Evolutionary conservation across 2,113 vertebrate species (phyloP).

Genomic region (Myotis lucifugus): DNA sequence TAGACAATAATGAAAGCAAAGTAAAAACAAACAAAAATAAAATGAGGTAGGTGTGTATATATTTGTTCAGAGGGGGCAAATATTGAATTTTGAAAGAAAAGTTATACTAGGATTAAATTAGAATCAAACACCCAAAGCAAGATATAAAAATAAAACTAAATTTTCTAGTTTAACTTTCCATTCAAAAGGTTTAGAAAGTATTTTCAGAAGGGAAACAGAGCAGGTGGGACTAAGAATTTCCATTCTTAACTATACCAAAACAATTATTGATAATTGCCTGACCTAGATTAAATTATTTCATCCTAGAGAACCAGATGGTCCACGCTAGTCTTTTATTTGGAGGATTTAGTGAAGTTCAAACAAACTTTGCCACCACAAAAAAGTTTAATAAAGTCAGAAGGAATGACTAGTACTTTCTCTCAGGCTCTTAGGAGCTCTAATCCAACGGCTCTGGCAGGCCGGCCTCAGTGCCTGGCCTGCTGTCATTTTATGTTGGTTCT

Average conservation of each 20-base stretch:
- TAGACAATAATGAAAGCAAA: background rate
- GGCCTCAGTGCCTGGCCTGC: background rate
- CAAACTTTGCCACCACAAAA: constrained; percentile 66
- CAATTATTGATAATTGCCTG: constrained; percentile 57
- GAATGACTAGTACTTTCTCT: constrained; percentile 45
- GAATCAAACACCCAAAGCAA: constrained; percentile 25
- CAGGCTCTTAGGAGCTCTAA: constrained; percentile 6
- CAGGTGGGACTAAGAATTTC: constrained; percentile 29
- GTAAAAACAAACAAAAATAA: background rate
- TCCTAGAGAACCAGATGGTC: constrained; percentile 67
- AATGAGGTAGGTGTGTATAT: background rate
- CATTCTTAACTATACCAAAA: constrained; percentile 18
- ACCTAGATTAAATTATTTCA: constrained; percentile 53
- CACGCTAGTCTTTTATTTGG: constrained; percentile 63
- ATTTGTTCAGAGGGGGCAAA: background rate
- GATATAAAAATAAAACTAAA: constrained; percentile 15
- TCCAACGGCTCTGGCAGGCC: constrained; percentile 46
- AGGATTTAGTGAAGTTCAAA: constrained; percentile 67
- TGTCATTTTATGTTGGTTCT: constrained; percentile 70
- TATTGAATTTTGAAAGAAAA: background rate
- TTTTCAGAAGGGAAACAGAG: constrained; percentile 2
- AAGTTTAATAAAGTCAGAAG: constrained; percentile 68
- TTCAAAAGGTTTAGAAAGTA: background rate
- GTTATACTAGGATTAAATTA: constrained; percentile 37
- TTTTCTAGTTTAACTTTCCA: background rate